Evolutionary conservation across 2,113 vertebrate genomes (phyloP), one percentile per base, ranked within the genome.

Genomic region (Reinhardtius hippoglossoides): DNA sequence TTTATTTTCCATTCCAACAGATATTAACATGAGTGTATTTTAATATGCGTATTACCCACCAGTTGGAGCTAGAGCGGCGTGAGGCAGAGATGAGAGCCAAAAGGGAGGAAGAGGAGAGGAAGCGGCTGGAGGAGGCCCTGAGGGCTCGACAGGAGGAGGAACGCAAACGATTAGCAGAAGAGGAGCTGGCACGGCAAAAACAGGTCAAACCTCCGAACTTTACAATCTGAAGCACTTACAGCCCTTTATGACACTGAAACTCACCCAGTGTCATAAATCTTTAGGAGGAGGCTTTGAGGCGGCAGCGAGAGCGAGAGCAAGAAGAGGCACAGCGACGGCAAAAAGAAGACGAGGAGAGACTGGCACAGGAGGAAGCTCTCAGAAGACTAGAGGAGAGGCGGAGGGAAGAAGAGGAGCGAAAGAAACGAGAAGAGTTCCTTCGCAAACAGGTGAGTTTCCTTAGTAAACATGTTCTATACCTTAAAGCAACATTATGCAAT

Each of bases 61-160:
- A 99, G 97, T 88, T 97, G 92, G 97, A 99, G 81, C 95, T 97
- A 83, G 98, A 99, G 85, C 94, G 96, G 74, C 95, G 95, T 85
- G 97, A 99, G 81, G 96, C 95, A 79, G 97, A 99, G 91, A 92
- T 98, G 81, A 95, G 97, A 89, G 97, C 95, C 81, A 98, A 99
- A 93, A 94, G 96, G 84, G 97, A 99, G 91, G 98, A 99, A 84
- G 98, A 98, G 82, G 98, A 99, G 80, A 94, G 96, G 87, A 98
- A 98, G 89, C 94, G 95, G 52, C 92, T 97, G 84, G 96, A 98
- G 86, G 97, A 99, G 84, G 95, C 96, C 42, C 91, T 98, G 77
- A 94, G 95, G 83, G 95, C 95, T 70, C 95, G 96, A 83, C 96
- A 94, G 69, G 94, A 94, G 71, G 97, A 98, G 84, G 97, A 99